These are phyloP conservation scores for Panurus biarmicus DNA, from an alignment of 2,113 vertebrate species.

Conservation along the genomic window DNA sequence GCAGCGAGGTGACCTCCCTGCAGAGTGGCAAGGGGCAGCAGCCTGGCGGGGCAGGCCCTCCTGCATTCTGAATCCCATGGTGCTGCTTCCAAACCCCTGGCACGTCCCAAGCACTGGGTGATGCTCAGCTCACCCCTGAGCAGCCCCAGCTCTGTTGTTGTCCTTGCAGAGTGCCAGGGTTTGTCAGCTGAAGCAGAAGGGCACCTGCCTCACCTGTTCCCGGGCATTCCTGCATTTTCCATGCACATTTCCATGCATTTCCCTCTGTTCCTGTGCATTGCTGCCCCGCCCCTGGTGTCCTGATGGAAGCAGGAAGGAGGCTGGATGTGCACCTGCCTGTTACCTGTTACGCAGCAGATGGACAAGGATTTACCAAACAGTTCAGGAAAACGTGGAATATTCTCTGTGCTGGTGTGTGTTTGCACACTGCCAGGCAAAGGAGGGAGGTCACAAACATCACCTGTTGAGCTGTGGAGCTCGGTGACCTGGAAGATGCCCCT, in stretches of 20 bases:
- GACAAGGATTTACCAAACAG: not conserved
- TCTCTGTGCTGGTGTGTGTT: not conserved
- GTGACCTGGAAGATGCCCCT: not conserved
- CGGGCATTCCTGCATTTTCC: not conserved
- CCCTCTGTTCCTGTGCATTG: not conserved
- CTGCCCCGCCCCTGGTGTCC: not conserved
- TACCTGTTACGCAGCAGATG: not conserved
- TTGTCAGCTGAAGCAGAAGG: not conserved
- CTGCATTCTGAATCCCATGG: not conserved
- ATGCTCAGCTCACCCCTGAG: fast-evolving
- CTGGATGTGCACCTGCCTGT: not conserved
- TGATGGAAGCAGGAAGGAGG: not conserved
- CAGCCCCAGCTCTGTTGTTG: not conserved
- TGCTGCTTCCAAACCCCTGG: not conserved
- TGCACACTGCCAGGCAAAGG: not conserved
- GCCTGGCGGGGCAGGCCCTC: not conserved
- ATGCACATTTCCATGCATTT: not conserved
- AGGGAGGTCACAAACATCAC: not conserved
- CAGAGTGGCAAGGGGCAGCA: not conserved
- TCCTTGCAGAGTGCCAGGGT: not conserved
- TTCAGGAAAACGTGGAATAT: not conserved
- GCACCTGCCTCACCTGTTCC: not conserved
- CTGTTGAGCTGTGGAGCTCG: not conserved
- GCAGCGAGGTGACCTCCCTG: not conserved
- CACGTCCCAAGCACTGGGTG: fast-evolving